Base-by-base conservation (phyloP, 2,113 vertebrate genomes). In the Vulpes lagopus region DNA sequence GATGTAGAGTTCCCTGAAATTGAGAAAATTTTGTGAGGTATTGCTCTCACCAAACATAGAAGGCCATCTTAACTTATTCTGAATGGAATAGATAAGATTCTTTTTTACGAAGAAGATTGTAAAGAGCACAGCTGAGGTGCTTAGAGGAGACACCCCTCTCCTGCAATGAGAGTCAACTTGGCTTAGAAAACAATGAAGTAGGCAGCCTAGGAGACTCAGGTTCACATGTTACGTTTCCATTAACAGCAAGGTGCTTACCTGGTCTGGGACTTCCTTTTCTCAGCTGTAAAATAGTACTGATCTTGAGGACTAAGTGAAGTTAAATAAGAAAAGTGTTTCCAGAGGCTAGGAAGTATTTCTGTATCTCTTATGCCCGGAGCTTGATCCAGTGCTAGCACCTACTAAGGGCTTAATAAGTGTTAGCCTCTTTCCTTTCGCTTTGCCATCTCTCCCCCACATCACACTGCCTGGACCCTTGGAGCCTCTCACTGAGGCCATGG, bases 351-450 rank as follows among this genome's bases (percentile, higher is more conserved):
- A 65, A 76, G 16, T 23, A 2, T n/a, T 14, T 80, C 30, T 83
- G 32, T 35, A 49, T 82, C 23, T 88, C 5, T 64, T 65, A 67
- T 4, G 17, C 19, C 8, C 35, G 67, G 87, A 91, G 43, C 62
- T 79, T 79, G 60, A 84, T 64, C 65, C 27, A 57, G 59, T 69
- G 38, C 25, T 51, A 22, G 59, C 55, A 80, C 49, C 62, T 62
- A 67, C 35, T 83, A 80, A 91, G 57, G 49, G 14, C 87, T 95
- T 74, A 83, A 12, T 90, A 82, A 87, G 22, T 84, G 60, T 65
- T 76, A 73, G 83, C 79, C 55, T 92, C 22, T n/a, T 51, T 27
- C 16, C 27, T 51, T 11, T 92, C 22, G 4, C 43, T 71, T 90
- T 90, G 49, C 60, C 30, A 12, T 60, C 88, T 67, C 27, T 57